These are phyloP conservation scores for Xestia c-nigrum DNA, from an alignment of 2,888 invertebrate species.

Conservation along the genomic window DNA sequence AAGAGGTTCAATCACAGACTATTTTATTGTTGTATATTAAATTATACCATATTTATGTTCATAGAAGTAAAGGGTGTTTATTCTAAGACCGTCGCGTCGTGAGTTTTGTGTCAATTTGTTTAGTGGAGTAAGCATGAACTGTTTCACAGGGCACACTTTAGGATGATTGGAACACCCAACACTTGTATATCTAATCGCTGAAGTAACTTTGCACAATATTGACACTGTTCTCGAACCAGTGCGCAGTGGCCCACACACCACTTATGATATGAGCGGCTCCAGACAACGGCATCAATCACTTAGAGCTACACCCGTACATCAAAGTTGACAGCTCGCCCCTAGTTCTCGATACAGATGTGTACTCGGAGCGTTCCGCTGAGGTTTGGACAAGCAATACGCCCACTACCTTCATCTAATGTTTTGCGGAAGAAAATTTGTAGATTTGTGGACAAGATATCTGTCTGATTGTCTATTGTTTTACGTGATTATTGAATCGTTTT, in stretches of 20 bases:
- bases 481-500: not conserved
- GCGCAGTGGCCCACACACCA: conserved; percentile 5
- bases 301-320: conserved; percentile 13
- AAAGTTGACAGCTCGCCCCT: conserved; percentile 3
- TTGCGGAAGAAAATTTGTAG: not conserved
- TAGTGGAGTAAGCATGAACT: not conserved
- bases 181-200: conserved; percentile 1
- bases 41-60: not conserved
- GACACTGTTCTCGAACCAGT: not conserved
- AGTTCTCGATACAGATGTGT: conserved; percentile 1
- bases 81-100: not conserved
- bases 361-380: not conserved
- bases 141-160: not conserved
- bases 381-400: not conserved
- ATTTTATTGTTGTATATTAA: no score
- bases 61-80: not conserved
- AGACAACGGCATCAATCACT: conserved; percentile 50
- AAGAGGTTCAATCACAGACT: not conserved
- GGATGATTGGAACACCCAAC: not conserved
- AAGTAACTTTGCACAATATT: conserved; percentile 20
- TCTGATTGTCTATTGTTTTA: not conserved
- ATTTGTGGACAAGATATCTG: not conserved
- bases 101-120: not conserved
- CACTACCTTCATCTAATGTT: not conserved
- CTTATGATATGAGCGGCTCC: conserved; percentile 33